Base-by-base conservation (phyloP, 2,888 invertebrate genomes). In the Thera obeliscata region DNA sequence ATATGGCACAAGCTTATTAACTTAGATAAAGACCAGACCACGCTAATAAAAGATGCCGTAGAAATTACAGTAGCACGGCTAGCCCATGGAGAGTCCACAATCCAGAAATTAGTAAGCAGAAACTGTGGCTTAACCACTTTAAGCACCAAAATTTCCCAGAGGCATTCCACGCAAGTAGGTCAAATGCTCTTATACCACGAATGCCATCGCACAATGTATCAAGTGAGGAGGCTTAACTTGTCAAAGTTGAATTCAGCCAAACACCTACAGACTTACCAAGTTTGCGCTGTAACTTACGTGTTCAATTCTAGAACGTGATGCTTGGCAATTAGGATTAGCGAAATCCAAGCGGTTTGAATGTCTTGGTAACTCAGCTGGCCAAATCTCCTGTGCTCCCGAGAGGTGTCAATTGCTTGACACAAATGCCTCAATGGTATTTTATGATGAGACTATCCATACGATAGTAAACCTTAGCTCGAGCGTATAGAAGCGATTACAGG, bases 321-420 rank as follows among this genome's bases (percentile, higher is more conserved):
- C 38, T 0, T 3, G 3, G 49, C 38, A 33, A 57, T 62, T 62
- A 54, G 65, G 35, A 49, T 36, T 54, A 56, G 11, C 43, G 6
- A 46, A 49, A 43, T 57, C 48, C 33, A 2, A 33, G 36, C 12
- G 35, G 56, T 2, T 50, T 22, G 41, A 7, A 48, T 60, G 66
- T 22, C 38, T 55, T 72, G 67, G 81, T 76, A 66, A 76, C 76
- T 78, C 75, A 66, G 68, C 74, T 74, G 81, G 77, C 74, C 82
- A 79, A 82, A 81, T 81, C 84, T 78, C 78, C 79, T 78, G 77
- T 76, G 81, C 77, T 78, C 79, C 80, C 71, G 67, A 77, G 78
- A 82, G 78, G 83, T 86, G 86, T 86, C 86, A 84, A 86, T 83
- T 81, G 81, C 79, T 82, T 76, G 78, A 80, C 84, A 81, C 80